Evolutionary conservation across 2,888 invertebrate species (phyloP), one percentile per base, ranked within the genome.

Genomic region (Euspilapteryx auroguttella): DNA sequence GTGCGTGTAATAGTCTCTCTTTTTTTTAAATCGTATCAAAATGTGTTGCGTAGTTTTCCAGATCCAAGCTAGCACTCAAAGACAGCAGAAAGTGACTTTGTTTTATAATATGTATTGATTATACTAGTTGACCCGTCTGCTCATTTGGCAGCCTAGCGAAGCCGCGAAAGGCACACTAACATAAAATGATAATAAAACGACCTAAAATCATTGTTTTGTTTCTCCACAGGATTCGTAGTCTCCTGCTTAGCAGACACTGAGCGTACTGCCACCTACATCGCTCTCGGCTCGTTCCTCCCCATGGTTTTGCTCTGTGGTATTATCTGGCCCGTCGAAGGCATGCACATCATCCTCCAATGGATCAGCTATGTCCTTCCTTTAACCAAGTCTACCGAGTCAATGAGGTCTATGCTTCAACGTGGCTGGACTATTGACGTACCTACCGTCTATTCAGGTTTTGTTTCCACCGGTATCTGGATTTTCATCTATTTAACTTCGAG

Each of bases 251-350:
- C 88, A 40, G 90, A 90, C 28, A 89, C 84, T 4, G 91, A 92
- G 50, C 79, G 90, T 34, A 89, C 87, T 1, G 92, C 92, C 0
- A 92, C 91, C 0, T 91, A 91, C 48, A 64, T 91, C 46, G 90
- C 91, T 0, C 78, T 92, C 59, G 92, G 92, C 0, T 89, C 89
- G 1, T 92, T 92, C 57, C 56, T 92, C 34, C 92, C 92, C 2
- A 88, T 91, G 55, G 85, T 92, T 12, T 81, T 92, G 82, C 62
- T 92, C 4, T 91, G 91, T 40, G 92, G 92, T 27, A 92, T 95
- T 34, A 88, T 96, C 41, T 96, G 96, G 96, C 96, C 96, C 0
- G 79, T 94, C 34, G 92, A 96, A 78, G 94, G 75, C 22, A 95
- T 96, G 89, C 91, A 92, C 49, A 62, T 79, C 0, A 44, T 84